Evolutionary conservation across 2,888 invertebrate species (phyloP).

Genomic region (Clostera curtula): DNA sequence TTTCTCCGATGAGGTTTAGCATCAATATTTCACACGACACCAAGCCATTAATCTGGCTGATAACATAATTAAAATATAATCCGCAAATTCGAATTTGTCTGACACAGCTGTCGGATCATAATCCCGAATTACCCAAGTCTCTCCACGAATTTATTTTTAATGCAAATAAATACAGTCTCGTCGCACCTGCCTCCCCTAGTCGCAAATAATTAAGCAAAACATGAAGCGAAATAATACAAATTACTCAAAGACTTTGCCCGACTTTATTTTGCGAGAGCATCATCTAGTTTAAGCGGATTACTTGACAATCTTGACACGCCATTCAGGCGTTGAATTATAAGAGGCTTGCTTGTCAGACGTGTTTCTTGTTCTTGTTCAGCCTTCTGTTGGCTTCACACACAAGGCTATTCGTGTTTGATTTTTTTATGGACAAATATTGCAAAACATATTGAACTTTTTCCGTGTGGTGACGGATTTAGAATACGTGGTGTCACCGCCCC

Average conservation of each 20-base stretch:
- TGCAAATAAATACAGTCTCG: conserved; percentile 70
- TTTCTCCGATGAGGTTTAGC: too few relatives aligned
- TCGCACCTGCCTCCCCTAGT: conserved; percentile 66
- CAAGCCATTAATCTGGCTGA: conserved; percentile 46
- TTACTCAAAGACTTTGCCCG: conserved; percentile 58
- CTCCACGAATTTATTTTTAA: conserved; percentile 65
- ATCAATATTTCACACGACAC: too few relatives aligned
- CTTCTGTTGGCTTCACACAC: too few relatives aligned
- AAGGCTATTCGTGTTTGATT: too few relatives aligned
- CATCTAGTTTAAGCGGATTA: conserved; percentile 45
- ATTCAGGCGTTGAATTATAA: conserved; percentile 32
- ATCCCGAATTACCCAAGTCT: conserved; percentile 61
- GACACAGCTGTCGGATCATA: conserved; percentile 62
- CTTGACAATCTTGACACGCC: conserved; percentile 39
- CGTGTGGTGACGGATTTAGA: too few relatives aligned
- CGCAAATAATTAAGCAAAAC: conserved; percentile 64
- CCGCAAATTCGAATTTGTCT: conserved; percentile 57
- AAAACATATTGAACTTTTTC: too few relatives aligned
- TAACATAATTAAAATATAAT: conserved; percentile 57
- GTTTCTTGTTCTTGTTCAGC: too few relatives aligned
- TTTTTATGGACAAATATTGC: too few relatives aligned
- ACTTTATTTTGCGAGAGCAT: conserved; percentile 52
- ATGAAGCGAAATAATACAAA: conserved; percentile 66
- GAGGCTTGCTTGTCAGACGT: too few relatives aligned
- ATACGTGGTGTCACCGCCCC: too few relatives aligned